A percentile compares a stretch with the other conserved stretches of the same genome.
These are phyloP conservation scores for Euphydryas editha DNA, from an alignment of 2,888 invertebrate species.

Conservation along the genomic window DNA sequence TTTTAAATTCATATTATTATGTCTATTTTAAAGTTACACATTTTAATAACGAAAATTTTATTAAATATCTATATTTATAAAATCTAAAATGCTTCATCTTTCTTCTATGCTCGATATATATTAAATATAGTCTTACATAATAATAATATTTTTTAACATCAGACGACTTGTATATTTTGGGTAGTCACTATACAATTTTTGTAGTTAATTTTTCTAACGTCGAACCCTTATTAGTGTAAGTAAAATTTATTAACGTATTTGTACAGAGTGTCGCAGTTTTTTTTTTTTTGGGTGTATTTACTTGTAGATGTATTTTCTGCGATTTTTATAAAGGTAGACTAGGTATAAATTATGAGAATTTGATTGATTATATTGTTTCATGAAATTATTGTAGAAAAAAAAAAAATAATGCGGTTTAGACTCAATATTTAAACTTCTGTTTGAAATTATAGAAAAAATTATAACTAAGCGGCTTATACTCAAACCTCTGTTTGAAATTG, in stretches of 20 bases:
- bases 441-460: too few relatives aligned
- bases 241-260: conserved; percentile 19
- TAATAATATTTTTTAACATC: conserved; percentile 13
- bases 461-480: not conserved
- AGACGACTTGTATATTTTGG: conserved; percentile 23
- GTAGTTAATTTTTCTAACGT: conserved; percentile 12
- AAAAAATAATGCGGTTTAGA: not conserved
- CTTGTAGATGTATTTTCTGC: not conserved
- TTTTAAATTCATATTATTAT: not conserved
- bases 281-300: conserved; percentile 5
- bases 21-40: not conserved
- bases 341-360: not conserved
- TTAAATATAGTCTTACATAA: conserved; percentile 9
- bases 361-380: not conserved
- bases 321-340: not conserved
- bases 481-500: too few relatives aligned
- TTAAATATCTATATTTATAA: not conserved
- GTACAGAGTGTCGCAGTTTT: conserved; percentile 6
- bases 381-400: not conserved
- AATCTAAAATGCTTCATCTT: not conserved
- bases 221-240: conserved; percentile 13
- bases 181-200: conserved; percentile 9
- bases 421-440: not conserved
- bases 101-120: not conserved
- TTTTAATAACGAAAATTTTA: not conserved